Conservation (phyloP, 2,797 vertebrate species). For the Macroramphosus scolopax region DNA sequence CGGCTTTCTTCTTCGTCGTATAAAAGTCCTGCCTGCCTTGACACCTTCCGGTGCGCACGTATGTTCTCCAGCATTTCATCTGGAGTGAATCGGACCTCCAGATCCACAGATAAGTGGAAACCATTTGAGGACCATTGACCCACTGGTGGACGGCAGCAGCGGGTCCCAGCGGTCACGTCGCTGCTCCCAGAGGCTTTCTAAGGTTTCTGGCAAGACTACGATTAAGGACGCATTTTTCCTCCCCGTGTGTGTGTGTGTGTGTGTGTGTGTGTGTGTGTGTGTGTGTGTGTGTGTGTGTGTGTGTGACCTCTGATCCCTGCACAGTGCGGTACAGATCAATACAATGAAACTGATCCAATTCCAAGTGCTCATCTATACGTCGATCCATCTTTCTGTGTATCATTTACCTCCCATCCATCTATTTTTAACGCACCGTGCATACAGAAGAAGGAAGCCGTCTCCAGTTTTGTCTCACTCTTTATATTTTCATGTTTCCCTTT, state of each 20-base stretch:
- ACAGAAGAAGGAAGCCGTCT: slow-evolving; percentile 6
- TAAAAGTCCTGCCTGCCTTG: too few relatives aligned
- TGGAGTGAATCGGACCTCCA: slow-evolving; percentile 29
- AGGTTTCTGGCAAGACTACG: slow-evolving; percentile 43
- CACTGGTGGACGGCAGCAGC: slow-evolving; percentile 46
- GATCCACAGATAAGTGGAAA: slow-evolving; percentile 57
- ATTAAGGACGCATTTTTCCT: slow-evolving; percentile 19
- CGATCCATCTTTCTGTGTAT: slow-evolving; percentile 47
- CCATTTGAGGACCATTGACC: slow-evolving; percentile 65
- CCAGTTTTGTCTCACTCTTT: neutral
- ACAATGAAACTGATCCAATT: slow-evolving; percentile 50
- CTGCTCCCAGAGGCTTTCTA: slow-evolving; percentile 63
- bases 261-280: too few relatives aligned
- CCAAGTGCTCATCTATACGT: slow-evolving; percentile 54
- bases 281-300: slow-evolving; percentile 17
- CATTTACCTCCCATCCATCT: slow-evolving; percentile 52
- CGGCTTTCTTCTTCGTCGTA: too few relatives aligned
- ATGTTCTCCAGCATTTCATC: slow-evolving; percentile 27
- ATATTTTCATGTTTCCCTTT: neutral
- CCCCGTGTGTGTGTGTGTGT: too few relatives aligned
- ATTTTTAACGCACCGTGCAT: slow-evolving; percentile 20
- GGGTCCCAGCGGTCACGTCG: slow-evolving; percentile 51
- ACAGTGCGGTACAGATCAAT: slow-evolving; percentile 60
- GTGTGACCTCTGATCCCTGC: slow-evolving; percentile 60
- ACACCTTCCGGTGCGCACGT: too few relatives aligned